These are phyloP conservation scores for Arvicanthis niloticus DNA, from an alignment of 2,113 vertebrate genomes.

Conservation along the genomic window DNA sequence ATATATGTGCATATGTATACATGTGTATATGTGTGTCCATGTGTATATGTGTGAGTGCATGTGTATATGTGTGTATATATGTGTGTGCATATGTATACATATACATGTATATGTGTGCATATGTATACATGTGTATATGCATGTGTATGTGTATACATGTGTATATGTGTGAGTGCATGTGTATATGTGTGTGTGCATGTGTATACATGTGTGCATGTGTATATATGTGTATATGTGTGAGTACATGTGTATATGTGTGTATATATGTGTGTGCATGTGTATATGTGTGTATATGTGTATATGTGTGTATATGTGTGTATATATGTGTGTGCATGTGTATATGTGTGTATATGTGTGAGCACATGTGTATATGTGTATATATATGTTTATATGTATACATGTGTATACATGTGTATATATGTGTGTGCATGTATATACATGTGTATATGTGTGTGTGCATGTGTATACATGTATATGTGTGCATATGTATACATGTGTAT, in stretches of 20 bases:
- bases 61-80: accelerated
- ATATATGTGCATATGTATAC: no score
- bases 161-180: no score
- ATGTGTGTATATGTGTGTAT: not conserved
- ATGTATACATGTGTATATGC: not conserved
- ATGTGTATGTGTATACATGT: not conserved
- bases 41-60: not conserved
- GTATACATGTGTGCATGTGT: not conserved
- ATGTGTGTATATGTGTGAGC: not conserved
- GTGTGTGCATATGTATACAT: no score
- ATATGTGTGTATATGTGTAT: no score
- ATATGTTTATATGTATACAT: not conserved
- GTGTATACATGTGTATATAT: accelerated
- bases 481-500: not conserved
- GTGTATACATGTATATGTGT: no score
- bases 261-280: no score
- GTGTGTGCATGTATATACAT: not conserved
- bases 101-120: no score
- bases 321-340: not conserved
- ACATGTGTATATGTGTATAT: accelerated
- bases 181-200: no score
- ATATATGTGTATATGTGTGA: not conserved
- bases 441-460: not conserved
- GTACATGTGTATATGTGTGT: no score
- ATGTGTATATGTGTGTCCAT: not conserved